phyloP scores from a whole-genome alignment of 2,113 vertebrate genomes.

The Erythrocebus patas region DNA sequence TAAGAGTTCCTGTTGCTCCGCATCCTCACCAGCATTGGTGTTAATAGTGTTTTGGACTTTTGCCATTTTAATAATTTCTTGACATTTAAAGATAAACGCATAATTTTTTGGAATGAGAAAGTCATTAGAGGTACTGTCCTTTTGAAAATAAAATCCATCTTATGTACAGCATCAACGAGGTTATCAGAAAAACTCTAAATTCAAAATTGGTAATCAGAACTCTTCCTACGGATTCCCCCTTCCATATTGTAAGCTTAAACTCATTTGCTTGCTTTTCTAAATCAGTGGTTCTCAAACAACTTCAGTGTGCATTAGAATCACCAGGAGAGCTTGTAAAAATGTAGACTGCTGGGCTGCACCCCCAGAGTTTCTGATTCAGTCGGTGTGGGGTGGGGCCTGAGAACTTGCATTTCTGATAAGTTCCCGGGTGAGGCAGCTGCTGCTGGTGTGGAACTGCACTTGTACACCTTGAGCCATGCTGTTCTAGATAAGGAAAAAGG shows the following conservation, averaged over 20 bases:
- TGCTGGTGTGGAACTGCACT: rapidly evolving
- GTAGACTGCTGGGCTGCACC: rapidly evolving
- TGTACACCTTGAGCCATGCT: not conserved
- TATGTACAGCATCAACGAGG: not conserved
- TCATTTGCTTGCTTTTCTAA: not conserved
- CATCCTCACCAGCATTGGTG: not conserved
- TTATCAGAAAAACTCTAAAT: not conserved
- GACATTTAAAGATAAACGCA: not conserved
- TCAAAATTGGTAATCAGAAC: no score
- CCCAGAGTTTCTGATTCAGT: not conserved
- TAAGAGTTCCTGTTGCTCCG: not conserved
- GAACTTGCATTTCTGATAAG: not conserved
- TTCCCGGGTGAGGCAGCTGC: no score
- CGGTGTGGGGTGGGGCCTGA: rapidly evolving
- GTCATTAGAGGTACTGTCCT: not conserved
- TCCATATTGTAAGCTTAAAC: not conserved
- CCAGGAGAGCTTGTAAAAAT: not conserved
- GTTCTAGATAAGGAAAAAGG: not conserved
- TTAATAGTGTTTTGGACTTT: not conserved
- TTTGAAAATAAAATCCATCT: not conserved
- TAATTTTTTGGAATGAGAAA: not conserved
- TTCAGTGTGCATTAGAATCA: not conserved
- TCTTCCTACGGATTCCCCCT: not conserved
- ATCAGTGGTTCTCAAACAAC: not conserved
- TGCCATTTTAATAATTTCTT: not conserved